Conservation (phyloP, 2,888 invertebrate genomes). For the Hemaris fuciformis region DNA sequence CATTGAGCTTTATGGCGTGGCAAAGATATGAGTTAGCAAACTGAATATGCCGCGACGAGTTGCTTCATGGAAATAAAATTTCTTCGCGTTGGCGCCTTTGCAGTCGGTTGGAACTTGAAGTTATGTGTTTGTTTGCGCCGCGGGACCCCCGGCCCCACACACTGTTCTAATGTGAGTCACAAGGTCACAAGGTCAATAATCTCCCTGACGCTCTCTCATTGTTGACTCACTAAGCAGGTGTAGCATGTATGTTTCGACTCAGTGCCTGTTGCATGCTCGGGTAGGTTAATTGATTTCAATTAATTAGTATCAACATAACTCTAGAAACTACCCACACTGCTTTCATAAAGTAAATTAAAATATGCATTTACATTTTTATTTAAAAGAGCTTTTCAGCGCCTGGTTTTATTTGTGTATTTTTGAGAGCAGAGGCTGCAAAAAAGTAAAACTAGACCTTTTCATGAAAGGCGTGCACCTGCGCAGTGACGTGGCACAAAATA, state of each 20-base stretch:
- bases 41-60: background rate
- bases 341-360: too few species aligned
- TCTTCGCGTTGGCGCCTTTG: background rate
- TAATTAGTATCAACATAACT: too few species aligned
- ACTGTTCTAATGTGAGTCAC: background rate
- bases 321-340: too few species aligned
- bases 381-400: too few species aligned
- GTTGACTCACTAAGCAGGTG: too few species aligned
- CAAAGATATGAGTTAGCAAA: background rate
- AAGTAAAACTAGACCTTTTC: background rate
- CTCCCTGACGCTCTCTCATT: too few species aligned
- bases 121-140: background rate
- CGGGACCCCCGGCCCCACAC: background rate
- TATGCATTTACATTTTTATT: too few species aligned
- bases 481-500: background rate
- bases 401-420: too few species aligned
- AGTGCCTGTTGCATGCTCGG: too few species aligned
- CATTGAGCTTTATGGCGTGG: background rate
- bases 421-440: background rate
- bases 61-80: background rate
- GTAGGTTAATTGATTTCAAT: too few species aligned
- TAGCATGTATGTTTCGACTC: too few species aligned
- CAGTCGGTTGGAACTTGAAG: background rate
- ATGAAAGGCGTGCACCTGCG: background rate
- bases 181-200: too few species aligned